phyloP scores from a whole-genome alignment of 2,113 vertebrate species.

The Bos indicus region DNA sequence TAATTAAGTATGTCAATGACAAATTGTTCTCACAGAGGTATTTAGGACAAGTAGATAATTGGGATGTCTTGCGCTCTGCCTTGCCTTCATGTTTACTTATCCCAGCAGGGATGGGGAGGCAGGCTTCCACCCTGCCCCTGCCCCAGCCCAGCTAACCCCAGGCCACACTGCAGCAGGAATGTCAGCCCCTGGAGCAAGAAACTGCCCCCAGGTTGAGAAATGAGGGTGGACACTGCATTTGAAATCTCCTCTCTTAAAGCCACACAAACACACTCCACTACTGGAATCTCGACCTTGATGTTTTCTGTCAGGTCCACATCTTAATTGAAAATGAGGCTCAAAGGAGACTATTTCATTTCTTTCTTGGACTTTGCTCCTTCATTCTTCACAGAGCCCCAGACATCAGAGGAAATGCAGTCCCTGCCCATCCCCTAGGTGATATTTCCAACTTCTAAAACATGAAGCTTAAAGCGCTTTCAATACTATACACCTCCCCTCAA shows the following conservation, averaged over 20 bases:
- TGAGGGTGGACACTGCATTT: not conserved
- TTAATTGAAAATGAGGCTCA: not conserved
- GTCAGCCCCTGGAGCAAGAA: not conserved
- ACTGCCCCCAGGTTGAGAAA: not conserved
- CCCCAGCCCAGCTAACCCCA: not conserved
- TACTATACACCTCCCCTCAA: rapidly evolving
- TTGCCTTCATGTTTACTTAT: slow-evolving; percentile 69
- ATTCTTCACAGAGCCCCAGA: not conserved
- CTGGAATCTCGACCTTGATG: not conserved
- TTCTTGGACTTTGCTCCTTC: not conserved
- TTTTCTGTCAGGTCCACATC: not conserved
- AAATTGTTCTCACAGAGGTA: slow-evolving; percentile 81
- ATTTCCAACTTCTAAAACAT: not conserved
- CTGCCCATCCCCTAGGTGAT: not conserved
- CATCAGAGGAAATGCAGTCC: not conserved
- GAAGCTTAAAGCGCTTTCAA: not conserved
- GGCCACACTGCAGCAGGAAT: not conserved
- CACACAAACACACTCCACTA: not conserved
- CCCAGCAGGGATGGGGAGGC: not conserved
- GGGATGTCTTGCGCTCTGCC: slow-evolving; percentile 76
- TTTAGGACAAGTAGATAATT: slow-evolving; percentile 78
- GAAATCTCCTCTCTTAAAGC: not conserved
- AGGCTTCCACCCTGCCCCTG: not conserved
- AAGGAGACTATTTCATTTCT: not conserved
- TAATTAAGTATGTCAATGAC: slow-evolving; percentile 83